Base-by-base conservation (phyloP, 2,888 invertebrate species). In the Osedax fenrisi region DNA sequence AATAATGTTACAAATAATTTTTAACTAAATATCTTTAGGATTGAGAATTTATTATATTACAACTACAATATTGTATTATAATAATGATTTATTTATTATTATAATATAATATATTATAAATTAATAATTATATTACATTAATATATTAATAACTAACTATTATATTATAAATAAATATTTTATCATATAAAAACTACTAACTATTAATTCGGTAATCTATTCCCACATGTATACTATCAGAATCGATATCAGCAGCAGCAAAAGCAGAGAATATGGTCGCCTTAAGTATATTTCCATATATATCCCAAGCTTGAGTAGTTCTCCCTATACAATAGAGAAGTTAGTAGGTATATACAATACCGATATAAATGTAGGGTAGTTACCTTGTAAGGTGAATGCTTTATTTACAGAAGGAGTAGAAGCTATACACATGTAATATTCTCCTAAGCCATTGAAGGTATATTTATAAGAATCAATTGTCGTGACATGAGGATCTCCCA, bases 381-480 rank as follows among this genome's bases (percentile, higher is more conserved):
- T 10, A 41, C 41, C 41, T 41, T 41, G 41, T 41, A 41, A 41
- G 17, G 17, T 41, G 17, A 41, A 41, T 10, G 5, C 17, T 10
- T 41, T 17, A 41, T 10, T 10, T 41, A 41, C 41, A 41, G 10
- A 5, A 41, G 5, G 5, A 41, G 17, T 41, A 10, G 41, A 41
- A 10, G 10, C 41, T 41, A 10, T 41, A 17, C 41, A 41, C 5
- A 41, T 5, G 17, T 41, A 41, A 41, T 68, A 68, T 27, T 68
- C 68, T 22, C 68, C 68, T 22, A 68, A 27, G 2, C 68, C 68
- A n/a, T 68, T 68, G 27, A 68, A 68, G 25, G 68, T 68, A 27
- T 68, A 68, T 21, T 1, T 17, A 10, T 25, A 68, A 10, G 13
- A 13, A 27, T 68, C 68, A 2, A 68, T 24, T 23, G 68, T 64